These are phyloP conservation scores for Ciconia stormi DNA, from an alignment of 2,113 vertebrate species.

Conservation along the genomic window DNA sequence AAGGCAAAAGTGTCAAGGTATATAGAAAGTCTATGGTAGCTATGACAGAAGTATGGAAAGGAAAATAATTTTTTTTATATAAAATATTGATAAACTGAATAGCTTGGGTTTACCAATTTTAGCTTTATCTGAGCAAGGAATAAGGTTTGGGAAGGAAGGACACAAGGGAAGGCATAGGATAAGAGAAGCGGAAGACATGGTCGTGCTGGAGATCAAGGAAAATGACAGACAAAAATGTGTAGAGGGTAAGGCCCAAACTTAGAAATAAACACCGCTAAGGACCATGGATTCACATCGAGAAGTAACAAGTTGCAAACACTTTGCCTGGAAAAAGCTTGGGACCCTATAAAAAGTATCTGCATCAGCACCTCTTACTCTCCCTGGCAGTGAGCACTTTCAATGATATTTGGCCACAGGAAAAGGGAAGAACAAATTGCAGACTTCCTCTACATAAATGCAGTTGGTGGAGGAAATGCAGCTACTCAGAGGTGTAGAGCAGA, in stretches of 20 bases:
- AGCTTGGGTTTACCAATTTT: neutral
- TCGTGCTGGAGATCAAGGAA: neutral
- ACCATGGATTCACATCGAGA: fast-evolving
- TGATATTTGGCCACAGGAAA: neutral
- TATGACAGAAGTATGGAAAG: neutral
- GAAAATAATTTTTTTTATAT: neutral
- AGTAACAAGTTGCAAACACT: neutral
- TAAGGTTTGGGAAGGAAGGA: neutral
- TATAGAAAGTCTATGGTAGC: neutral
- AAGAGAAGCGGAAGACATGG: neutral
- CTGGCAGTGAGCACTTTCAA: neutral
- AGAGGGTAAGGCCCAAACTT: neutral
- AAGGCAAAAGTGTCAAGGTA: neutral
- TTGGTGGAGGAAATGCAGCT: neutral
- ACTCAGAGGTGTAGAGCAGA: neutral
- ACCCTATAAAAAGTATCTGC: neutral
- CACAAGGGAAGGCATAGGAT: neutral
- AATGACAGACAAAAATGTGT: neutral
- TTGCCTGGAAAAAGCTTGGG: neutral
- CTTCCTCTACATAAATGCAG: neutral
- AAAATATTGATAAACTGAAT: neutral
- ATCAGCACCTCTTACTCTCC: neutral
- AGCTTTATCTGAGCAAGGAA: neutral
- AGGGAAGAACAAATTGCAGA: neutral
- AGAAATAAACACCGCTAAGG: neutral